phyloP scores from a whole-genome alignment of 2,888 invertebrate species.

The Trissolcus japonicus region DNA sequence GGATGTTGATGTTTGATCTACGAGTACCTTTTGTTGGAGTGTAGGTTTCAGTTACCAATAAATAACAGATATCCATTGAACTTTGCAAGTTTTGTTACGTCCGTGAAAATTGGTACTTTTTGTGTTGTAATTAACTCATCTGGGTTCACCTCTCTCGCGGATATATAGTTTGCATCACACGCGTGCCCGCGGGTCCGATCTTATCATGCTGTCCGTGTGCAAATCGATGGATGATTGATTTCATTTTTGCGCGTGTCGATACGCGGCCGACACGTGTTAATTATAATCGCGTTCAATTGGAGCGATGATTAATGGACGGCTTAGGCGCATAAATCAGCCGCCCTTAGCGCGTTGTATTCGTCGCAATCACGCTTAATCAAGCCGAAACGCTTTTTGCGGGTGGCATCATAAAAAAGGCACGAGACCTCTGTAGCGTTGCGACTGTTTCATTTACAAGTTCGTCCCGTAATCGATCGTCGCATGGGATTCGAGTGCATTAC shows the following conservation, averaged over 20 bases:
- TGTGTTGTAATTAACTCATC: no score
- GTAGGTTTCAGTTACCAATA: no score
- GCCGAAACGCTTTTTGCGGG: conserved; percentile 33
- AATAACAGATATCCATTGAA: no score
- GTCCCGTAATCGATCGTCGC: conserved; percentile 52
- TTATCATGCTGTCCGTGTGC: conserved; percentile 3
- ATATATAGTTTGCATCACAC: neutral
- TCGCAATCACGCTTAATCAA: conserved; percentile 28
- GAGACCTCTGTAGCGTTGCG: conserved; percentile 11
- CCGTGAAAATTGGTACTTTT: no score
- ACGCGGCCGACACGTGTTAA: conserved; percentile 18
- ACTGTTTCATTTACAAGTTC: conserved; percentile 54
- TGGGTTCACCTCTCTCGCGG: neutral
- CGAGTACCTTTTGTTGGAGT: no score
- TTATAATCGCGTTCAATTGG: conserved; percentile 20
- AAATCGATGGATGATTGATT: conserved; percentile 22
- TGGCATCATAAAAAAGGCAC: conserved; percentile 36
- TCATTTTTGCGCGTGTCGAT: conserved; percentile 16
- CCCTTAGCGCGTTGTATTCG: conserved; percentile 14
- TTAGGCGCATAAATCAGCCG: conserved; percentile 23
- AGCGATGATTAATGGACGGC: conserved; percentile 22
- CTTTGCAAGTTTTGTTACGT: no score
- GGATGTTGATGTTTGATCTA: no score
- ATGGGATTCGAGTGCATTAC: conserved; percentile 63
- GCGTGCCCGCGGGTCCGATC: conserved; percentile 7